Evolutionary conservation across 1,140 invertebrate species (phyloP), one percentile per base, ranked within the genome.

Genomic region (Pseudomyrmex flavicornis): DNA sequence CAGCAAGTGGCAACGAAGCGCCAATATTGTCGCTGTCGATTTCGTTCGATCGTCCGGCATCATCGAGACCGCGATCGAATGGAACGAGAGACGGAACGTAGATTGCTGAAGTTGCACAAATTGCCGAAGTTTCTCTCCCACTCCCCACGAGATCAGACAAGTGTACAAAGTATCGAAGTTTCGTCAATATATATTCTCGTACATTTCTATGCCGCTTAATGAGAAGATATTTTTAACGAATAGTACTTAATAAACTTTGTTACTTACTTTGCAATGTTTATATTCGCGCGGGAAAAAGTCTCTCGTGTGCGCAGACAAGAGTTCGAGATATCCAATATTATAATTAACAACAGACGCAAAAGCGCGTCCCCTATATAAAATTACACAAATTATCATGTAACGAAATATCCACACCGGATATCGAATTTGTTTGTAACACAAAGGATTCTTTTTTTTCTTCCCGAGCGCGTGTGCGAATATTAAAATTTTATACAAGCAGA

Each of bases 1-100:
- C 0, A 92, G 93, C 13, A 90, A 94, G 26, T 95, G 95, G 94
- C 95, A 95, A 65, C 70, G 90, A 1, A 93, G 91, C 46, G 95
- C 95, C 2, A 96, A 96, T 88, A 95, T 96, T 46, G 95, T 97
- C 2, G 94, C 96, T 0, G 95, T 95, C 2, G 96, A 97, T 89
- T 96, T 95, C 84, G 94, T 96, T 58, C 93, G 95, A 20, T 93
- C 95, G 22, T 95, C 95, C 1, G 95, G 95, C 46, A 93, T 96
- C 0, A 92, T 96, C 58, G 94, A 95, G 20, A 93, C 95, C 7
- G 95, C 96, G 4, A 94, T 96, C 2, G 92, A 95, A 46, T 94
- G 93, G 75, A 96, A 96, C 17, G 89, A 91, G 26, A 88, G 85
- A 82, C 88, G 91, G 62, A 76, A 88, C 17, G 35, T 83, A 8